Evolutionary conservation across 2,888 invertebrate genomes (phyloP), one percentile per base, ranked within the genome.

Genomic region (Protophormia terraenovae): DNA sequence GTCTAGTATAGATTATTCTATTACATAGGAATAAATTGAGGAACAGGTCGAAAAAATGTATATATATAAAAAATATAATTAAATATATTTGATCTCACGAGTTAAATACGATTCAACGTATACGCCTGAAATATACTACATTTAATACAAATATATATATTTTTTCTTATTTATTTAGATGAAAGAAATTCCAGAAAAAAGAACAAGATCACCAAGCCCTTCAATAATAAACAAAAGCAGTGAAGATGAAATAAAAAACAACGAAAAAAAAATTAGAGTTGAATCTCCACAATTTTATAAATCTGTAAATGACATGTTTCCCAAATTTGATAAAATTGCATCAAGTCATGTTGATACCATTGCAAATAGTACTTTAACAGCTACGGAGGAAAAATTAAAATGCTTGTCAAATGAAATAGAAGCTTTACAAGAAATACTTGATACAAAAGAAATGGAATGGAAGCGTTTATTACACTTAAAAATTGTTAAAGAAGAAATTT

Each of bases 401-500:
- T 95, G 95, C 88, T 93, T 96, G 6, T 92, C 95, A 2, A 92
- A 94, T 0, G 96, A 96, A 90, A 95, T 96, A 83, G 94, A 96
- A 89, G 95, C 95, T 0, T 92, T 97, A 83, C 94, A 96, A 86
- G 96, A 96, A 88, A 93, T 97, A 69, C 95, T 97, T 0, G 94
- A 95, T 88, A 95, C 96, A 89, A 97, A 97, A 91, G 97, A 97
- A 93, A 94, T 95, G 88, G 97, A 97, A 91, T 97, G 97, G 96
- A 97, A 97, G 91, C 96, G 96, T 83, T 95, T 97, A 73, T 91
- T 97, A 14, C 96, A 96, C 89, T 93, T 97, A 87, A 96, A 96
- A 90, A 97, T 97, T 91, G 94, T 97, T 3, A 97, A 97, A 93
- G 97, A 97, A 90, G 97, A 97, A 90, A 94, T 97, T 24, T 93